Conservation (phyloP, 2,888 invertebrate genomes). For the Himalopsyche japonica region DNA sequence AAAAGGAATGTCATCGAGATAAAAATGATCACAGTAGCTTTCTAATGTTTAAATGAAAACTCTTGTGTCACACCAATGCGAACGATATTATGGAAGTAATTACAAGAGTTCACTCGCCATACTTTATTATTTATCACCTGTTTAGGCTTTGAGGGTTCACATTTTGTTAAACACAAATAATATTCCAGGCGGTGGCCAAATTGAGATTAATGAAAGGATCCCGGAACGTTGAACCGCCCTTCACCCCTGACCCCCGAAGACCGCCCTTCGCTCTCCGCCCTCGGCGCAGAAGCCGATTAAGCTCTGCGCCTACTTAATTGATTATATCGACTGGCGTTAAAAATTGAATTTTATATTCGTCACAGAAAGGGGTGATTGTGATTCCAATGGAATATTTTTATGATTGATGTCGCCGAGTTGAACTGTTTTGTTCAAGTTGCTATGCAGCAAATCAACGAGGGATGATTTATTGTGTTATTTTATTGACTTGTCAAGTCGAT, state of each 20-base stretch:
- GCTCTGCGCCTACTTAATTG: not conserved
- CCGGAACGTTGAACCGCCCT: not conserved
- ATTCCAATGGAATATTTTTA: not conserved
- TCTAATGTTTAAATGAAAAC: not conserved
- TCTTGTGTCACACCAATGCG: not conserved
- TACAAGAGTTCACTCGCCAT: not conserved
- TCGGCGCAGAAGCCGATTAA: not conserved
- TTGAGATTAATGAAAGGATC: slow-evolving; percentile 1
- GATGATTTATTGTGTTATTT: not conserved
- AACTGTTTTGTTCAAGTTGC: not conserved
- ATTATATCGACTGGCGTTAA: not conserved
- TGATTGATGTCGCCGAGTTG: not conserved
- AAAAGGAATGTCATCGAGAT: too few relatives aligned
- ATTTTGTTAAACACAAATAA: not conserved
- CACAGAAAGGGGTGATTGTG: not conserved
- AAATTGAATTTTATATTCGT: not conserved
- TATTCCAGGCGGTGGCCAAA: not conserved
- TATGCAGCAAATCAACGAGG: not conserved
- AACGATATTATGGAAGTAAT: not conserved
- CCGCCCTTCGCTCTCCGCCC: not conserved
- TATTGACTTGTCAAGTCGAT: not conserved
- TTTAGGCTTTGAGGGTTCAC: not conserved
- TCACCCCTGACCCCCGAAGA: not conserved
- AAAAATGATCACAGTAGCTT: not conserved
- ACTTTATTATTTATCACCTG: not conserved